phyloP scores from a whole-genome alignment of 2,888 invertebrate species.

The Archaeoteleia sp. region DNA sequence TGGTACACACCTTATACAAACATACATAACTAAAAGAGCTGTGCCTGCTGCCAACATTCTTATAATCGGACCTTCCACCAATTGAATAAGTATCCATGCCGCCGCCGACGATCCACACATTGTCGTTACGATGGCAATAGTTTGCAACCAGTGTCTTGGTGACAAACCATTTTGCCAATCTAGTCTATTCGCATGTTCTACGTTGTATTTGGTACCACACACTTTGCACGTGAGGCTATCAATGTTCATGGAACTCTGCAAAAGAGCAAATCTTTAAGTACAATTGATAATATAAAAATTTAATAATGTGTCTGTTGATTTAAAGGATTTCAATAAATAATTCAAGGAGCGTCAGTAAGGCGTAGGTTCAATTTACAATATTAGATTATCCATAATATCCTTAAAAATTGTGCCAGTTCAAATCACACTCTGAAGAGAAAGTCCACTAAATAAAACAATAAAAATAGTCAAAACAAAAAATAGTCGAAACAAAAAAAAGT shows the following conservation, averaged over 20 bases:
- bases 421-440: too few relatives aligned
- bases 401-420: too few relatives aligned
- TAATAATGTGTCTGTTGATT: too few relatives aligned
- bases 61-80: constrained; percentile 85
- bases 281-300: too few relatives aligned
- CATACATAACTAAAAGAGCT: constrained; percentile 88
- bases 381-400: too few relatives aligned
- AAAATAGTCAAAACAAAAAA: too few relatives aligned
- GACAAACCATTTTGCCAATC: constrained; percentile 91
- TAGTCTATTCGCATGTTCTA: constrained; percentile 84
- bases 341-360: too few relatives aligned
- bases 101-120: constrained; percentile 87
- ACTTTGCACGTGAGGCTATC: constrained; percentile 88
- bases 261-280: too few relatives aligned
- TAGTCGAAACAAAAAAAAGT: too few relatives aligned
- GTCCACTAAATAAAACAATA: too few relatives aligned
- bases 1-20: constrained; percentile 87
- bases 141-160: constrained; percentile 88
- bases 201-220: constrained; percentile 88
- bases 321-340: too few relatives aligned
- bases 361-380: too few relatives aligned
- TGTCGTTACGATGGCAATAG: constrained; percentile 84
- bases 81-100: constrained; percentile 87
- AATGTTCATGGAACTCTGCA: constrained; percentile 81
- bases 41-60: constrained; percentile 88